phyloP scores from a whole-genome alignment of 2,888 invertebrate species.

The Keiferia lycopersicella region DNA sequence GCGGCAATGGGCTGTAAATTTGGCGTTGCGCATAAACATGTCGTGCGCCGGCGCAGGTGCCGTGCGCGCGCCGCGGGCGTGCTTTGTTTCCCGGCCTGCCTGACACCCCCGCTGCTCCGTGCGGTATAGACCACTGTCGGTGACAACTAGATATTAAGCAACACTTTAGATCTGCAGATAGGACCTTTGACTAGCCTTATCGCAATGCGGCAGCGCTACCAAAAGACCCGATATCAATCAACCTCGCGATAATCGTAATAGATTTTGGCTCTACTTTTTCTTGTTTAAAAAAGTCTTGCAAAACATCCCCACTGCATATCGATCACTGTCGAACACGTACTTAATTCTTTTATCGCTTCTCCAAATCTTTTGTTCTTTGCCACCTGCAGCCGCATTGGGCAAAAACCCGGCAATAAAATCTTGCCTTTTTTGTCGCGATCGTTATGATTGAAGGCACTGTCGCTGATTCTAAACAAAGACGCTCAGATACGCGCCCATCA shows the following conservation, averaged over 20 bases:
- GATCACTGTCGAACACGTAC: slow-evolving; percentile 24
- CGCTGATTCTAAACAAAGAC: slow-evolving; percentile 79
- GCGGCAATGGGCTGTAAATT: slow-evolving; percentile 70
- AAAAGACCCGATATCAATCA: not conserved
- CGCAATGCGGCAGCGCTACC: not conserved
- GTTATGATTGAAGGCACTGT: slow-evolving; percentile 77
- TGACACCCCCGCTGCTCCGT: slow-evolving; percentile 31
- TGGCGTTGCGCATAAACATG: slow-evolving; percentile 72
- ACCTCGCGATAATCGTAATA: slow-evolving; percentile 8
- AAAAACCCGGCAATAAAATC: slow-evolving; percentile 67
- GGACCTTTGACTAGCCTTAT: not conserved
- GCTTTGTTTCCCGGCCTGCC: slow-evolving; percentile 50
- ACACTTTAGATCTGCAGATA: slow-evolving; percentile 2
- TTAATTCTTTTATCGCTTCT: slow-evolving; percentile 26
- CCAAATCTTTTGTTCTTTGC: slow-evolving; percentile 45
- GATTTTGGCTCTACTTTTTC: not conserved
- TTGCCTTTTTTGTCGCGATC: slow-evolving; percentile 62
- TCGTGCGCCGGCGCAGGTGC: slow-evolving; percentile 52
- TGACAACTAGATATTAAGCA: slow-evolving; percentile 16
- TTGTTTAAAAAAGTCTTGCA: slow-evolving; percentile 11
- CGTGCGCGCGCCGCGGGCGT: slow-evolving; percentile 48
- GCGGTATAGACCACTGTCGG: not conserved
- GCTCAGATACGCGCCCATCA: slow-evolving; percentile 74
- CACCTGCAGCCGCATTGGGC: slow-evolving; percentile 64
- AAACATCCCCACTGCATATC: slow-evolving; percentile 17